These are phyloP conservation scores for Anguilla marmorata DNA, from an alignment of 2,797 vertebrate species.

Conservation along the genomic window DNA sequence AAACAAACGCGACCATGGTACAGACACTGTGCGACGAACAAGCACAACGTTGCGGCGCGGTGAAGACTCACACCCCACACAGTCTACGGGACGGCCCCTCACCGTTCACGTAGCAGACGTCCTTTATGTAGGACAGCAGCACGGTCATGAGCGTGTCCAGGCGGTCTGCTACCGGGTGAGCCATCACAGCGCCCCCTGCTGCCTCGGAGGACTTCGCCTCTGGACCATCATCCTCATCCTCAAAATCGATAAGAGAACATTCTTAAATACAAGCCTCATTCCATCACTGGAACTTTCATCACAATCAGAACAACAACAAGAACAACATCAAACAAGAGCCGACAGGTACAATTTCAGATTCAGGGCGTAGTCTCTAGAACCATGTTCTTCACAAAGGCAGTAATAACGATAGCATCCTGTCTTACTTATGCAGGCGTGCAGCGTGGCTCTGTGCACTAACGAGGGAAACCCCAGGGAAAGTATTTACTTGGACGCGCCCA, in stretches of 20 bases:
- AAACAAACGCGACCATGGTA: not conserved
- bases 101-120: conserved; percentile 81
- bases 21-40: too few species aligned
- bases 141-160: conserved; percentile 85
- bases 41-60: too few species aligned
- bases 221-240: conserved; percentile 86
- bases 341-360: not conserved
- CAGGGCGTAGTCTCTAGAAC: not conserved
- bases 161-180: conserved; percentile 83
- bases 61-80: not conserved
- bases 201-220: conserved; percentile 36
- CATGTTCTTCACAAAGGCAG: too few species aligned
- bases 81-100: conserved; percentile 39
- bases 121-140: conserved; percentile 84
- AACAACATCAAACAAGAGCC: not conserved
- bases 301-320: not conserved
- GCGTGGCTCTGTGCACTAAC: not conserved
- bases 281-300: not conserved
- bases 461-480: not conserved
- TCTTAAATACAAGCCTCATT: not conserved
- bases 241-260: conserved; percentile 7
- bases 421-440: not conserved
- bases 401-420: not conserved
- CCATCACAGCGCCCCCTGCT: conserved; percentile 60
- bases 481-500: not conserved